phyloP scores from a whole-genome alignment of 2,797 vertebrate species.

The Anolis apletophallus region DNA sequence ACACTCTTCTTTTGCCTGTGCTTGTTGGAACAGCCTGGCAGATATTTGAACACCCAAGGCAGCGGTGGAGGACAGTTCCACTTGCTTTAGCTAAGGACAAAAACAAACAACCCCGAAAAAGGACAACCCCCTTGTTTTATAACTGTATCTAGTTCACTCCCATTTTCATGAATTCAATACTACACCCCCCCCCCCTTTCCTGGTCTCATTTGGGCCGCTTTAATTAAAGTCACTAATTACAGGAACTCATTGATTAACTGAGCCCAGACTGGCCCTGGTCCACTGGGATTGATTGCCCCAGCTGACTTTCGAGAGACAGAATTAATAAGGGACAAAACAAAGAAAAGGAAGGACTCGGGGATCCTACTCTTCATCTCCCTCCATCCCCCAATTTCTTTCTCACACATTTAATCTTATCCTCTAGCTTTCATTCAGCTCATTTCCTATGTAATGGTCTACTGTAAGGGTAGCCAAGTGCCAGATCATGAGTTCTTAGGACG shows the following conservation, averaged over 20 bases:
- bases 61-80: not conserved
- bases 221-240: constrained; percentile 30
- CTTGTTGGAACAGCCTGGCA: no score
- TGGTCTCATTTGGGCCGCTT: not conserved
- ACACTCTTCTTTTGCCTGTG: no score
- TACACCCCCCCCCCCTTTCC: not conserved
- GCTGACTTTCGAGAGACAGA: not conserved
- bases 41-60: no score
- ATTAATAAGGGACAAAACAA: constrained; percentile 11
- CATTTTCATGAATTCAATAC: not conserved
- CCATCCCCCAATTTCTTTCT: not conserved
- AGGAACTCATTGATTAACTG: constrained; percentile 17
- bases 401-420: not conserved
- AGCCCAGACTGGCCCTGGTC: not conserved
- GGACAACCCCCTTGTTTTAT: not conserved
- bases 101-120: not conserved
- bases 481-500: no score
- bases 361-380: not conserved
- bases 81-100: not conserved
- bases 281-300: not conserved
- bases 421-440: not conserved
- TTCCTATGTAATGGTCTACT: no score
- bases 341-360: not conserved
- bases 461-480: not conserved
- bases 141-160: not conserved